A percentile compares a stretch with the other conserved stretches of the same genome.
Evolutionary conservation across 2,113 vertebrate species (phyloP).

Genomic region (Seriola rivoliana): DNA sequence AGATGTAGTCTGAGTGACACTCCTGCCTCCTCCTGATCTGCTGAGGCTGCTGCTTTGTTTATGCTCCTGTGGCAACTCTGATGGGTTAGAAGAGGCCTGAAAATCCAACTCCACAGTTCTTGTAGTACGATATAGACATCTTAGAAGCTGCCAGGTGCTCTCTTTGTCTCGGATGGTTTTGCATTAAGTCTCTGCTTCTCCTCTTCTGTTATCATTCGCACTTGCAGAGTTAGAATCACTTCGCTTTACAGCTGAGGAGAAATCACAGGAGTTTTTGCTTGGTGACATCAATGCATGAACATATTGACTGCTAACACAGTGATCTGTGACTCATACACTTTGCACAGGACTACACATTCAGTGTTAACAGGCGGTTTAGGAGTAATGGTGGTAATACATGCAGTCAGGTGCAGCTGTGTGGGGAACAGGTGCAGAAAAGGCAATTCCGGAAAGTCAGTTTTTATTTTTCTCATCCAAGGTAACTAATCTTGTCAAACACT

Average conservation of each 20-base stretch:
- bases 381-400: too few species aligned
- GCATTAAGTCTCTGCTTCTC: neutral
- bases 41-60: too few species aligned
- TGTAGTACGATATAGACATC: neutral
- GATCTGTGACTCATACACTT: neutral
- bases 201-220: neutral
- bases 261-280: neutral
- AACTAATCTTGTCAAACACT: too few species aligned
- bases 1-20: too few species aligned
- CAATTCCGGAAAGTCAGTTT: too few species aligned
- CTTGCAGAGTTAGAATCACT: neutral
- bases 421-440: too few species aligned
- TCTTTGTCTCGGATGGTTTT: conserved; percentile 1
- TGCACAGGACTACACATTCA: neutral
- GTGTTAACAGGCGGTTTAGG: too few species aligned
- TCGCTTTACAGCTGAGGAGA: neutral
- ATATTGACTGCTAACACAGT: neutral
- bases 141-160: conserved; percentile 17
- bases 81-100: conserved; percentile 39
- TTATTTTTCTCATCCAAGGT: too few species aligned
- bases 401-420: too few species aligned
- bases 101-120: neutral
- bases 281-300: neutral
- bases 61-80: neutral
- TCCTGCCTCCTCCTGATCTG: too few species aligned